These are phyloP conservation scores for Pogonocichla stellata DNA, from an alignment of 2,113 vertebrate species.

Conservation along the genomic window DNA sequence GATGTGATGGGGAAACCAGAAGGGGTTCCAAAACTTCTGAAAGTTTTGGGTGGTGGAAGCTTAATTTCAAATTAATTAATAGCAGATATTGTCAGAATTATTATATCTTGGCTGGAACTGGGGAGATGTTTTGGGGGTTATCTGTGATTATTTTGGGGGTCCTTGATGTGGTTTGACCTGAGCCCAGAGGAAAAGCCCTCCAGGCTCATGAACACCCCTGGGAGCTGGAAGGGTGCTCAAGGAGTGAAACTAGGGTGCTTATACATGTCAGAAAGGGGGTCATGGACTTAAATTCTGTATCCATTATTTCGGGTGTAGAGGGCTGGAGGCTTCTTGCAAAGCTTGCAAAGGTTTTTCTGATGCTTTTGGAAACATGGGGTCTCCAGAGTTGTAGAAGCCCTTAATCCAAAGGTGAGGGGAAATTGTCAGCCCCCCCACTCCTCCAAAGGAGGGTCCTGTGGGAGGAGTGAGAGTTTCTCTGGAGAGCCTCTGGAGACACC, in stretches of 20 bases:
- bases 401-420: not conserved
- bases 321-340: not conserved
- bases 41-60: not conserved
- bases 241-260: not conserved
- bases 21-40: not conserved
- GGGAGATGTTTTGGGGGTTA: not conserved
- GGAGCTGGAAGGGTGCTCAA: not conserved
- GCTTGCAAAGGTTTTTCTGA: not conserved
- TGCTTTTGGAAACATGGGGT: rapidly evolving
- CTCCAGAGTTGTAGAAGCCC: not conserved
- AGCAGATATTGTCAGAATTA: not conserved
- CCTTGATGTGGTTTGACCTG: not conserved
- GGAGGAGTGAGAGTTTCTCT: not conserved
- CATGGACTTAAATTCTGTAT: not conserved
- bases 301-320: not conserved
- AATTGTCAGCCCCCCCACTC: not conserved
- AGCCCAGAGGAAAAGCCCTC: not conserved
- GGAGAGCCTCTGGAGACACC: not conserved
- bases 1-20: rapidly evolving
- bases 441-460: rapidly evolving
- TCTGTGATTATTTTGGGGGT: not conserved
- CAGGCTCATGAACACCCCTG: rapidly evolving
- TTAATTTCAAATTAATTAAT: not conserved
- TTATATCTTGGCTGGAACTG: not conserved
- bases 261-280: not conserved